Conservation (phyloP, 1,140 invertebrate species). For the Centruroides vittatus region DNA sequence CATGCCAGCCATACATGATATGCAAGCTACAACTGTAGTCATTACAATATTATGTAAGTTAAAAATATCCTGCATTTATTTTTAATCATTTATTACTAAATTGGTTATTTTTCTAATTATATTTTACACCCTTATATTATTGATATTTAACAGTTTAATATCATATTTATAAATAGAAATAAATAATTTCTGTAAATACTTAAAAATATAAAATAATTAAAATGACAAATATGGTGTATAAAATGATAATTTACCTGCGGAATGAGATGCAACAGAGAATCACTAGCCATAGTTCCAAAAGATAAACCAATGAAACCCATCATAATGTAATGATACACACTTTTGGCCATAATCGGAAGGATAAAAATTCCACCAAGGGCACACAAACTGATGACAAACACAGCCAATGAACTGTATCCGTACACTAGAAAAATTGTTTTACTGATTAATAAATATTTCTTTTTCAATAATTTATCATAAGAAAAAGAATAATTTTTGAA, state of each 20-base stretch:
- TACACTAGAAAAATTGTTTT: conserved; percentile 23
- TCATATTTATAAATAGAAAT: too few species aligned
- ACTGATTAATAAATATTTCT: background rate
- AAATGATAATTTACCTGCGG: conserved; percentile 21
- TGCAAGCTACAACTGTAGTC: too few species aligned
- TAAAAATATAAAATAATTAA: too few species aligned
- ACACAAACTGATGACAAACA: conserved; percentile 26
- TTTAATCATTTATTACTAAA: too few species aligned
- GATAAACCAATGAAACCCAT: conserved; percentile 30
- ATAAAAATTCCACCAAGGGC: conserved; percentile 24
- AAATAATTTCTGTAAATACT: too few species aligned
- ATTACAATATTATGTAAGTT: too few species aligned
- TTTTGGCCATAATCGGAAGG: conserved; percentile 19
- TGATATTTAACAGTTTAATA: too few species aligned
- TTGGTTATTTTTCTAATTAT: too few species aligned
- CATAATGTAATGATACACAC: conserved; percentile 25
- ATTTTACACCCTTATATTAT: too few species aligned
- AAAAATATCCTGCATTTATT: too few species aligned
- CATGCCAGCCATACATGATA: too few species aligned
- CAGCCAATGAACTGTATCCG: conserved; percentile 26
- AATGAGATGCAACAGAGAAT: conserved; percentile 34
- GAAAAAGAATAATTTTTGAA: background rate
- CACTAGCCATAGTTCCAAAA: conserved; percentile 31
- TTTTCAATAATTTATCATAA: background rate
- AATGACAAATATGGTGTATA: background rate